These are phyloP conservation scores for Leptinotarsa juncta DNA, from an alignment of 2,888 invertebrate species.

Conservation along the genomic window DNA sequence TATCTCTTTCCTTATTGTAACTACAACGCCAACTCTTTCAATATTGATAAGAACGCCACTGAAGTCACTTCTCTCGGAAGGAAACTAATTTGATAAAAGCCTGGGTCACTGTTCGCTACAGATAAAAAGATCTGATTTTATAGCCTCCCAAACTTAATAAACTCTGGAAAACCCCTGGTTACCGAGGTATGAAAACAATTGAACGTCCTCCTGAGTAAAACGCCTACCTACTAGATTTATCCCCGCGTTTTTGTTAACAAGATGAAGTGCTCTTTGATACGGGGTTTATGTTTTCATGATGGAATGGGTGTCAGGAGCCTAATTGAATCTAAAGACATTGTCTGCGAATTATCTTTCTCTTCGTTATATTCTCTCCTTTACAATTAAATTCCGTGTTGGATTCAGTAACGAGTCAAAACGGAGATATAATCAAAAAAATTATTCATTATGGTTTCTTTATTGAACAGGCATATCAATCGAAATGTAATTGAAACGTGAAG, in stretches of 20 bases:
- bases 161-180: slow-evolving; percentile 26
- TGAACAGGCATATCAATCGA: too few relatives aligned
- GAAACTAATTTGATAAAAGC: slow-evolving; percentile 39
- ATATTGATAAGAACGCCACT: background rate
- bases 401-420: background rate
- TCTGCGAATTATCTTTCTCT: background rate
- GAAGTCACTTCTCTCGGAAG: slow-evolving; percentile 11
- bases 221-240: slow-evolving; percentile 13
- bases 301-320: background rate
- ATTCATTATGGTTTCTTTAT: too few relatives aligned
- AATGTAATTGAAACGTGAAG: too few relatives aligned
- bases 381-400: background rate
- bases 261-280: slow-evolving; percentile 17
- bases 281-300: slow-evolving; percentile 9
- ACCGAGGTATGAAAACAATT: slow-evolving; percentile 29
- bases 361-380: background rate
- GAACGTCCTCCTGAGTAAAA: slow-evolving; percentile 6
- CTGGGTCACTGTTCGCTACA: slow-evolving; percentile 34
- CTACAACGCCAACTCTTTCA: background rate
- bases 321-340: slow-evolving; percentile 1
- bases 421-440: too few relatives aligned
- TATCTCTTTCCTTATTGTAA: background rate
- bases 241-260: slow-evolving; percentile 1
- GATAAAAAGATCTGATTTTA: slow-evolving; percentile 40
- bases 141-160: slow-evolving; percentile 38